A percentile compares a stretch with the other conserved stretches of the same genome.
These are phyloP conservation scores for Leptopilina clavipes DNA, from an alignment of 1,140 invertebrate species.

Conservation along the genomic window DNA sequence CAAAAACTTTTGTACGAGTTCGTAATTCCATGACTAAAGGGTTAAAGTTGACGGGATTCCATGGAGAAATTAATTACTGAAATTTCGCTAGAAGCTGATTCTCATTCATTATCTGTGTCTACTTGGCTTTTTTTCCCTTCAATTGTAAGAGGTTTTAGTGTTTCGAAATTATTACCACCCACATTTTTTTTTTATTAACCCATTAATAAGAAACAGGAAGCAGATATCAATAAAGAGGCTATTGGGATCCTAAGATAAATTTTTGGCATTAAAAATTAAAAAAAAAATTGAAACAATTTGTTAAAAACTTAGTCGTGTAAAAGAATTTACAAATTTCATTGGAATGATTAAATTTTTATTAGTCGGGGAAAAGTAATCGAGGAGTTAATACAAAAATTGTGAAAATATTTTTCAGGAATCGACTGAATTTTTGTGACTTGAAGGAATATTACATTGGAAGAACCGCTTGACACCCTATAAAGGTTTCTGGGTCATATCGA, in stretches of 20 bases:
- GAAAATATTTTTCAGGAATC: not conserved
- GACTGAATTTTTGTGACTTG: not conserved
- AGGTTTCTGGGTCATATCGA: conserved; percentile 46
- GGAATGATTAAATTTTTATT: too few relatives aligned
- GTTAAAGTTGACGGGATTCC: not conserved
- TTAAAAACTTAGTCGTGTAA: too few relatives aligned
- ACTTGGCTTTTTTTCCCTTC: not conserved
- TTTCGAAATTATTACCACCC: conserved; percentile 3
- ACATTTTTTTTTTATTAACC: not conserved
- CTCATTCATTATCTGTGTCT: conserved; percentile 3
- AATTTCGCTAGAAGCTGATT: not conserved
- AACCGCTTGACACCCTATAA: not conserved
- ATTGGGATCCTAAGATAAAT: too few relatives aligned
- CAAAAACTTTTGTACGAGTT: conserved; percentile 11
- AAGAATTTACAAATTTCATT: too few relatives aligned
- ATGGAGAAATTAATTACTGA: not conserved
- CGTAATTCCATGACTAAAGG: not conserved
- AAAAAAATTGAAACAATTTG: too few relatives aligned
- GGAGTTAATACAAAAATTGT: too few relatives aligned
- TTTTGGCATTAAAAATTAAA: too few relatives aligned
- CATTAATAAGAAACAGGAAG: too few relatives aligned
- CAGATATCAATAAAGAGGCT: too few relatives aligned
- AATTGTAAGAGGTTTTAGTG: not conserved
- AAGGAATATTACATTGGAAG: not conserved
- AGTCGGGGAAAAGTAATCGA: too few relatives aligned